Evolutionary conservation across 2,888 invertebrate species (phyloP), one percentile per base, ranked within the genome.

Genomic region (Xiphydria camelus): DNA sequence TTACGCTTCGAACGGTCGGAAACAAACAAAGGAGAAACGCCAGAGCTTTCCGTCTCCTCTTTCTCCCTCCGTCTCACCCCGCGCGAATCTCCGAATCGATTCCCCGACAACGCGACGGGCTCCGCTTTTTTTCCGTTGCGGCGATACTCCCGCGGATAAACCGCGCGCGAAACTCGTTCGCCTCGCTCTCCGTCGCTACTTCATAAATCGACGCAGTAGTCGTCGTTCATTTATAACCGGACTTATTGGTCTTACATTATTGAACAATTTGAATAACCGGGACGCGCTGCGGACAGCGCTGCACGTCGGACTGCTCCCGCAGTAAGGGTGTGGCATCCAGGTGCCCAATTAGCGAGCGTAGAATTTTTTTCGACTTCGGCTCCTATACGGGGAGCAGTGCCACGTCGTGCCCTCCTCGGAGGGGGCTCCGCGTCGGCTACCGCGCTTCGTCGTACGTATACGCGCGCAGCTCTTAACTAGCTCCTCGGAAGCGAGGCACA

Each of bases 261-360:
- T 39, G 38, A 19, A 39, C 17, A 12, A 44, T 44, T 39, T 44
- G 44, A 39, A 44, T 44, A 38, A 29, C 37, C 32, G 36, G 12
- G 36, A 42, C 42, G 21, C n/a, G n/a, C n/a, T 10, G 29, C 31
- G 29, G 41, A 39, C 40, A 47, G 15, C 18, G 34, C 41, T 40
- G 40, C 29, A 34, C n/a, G n/a, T n/a, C n/a, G n/a, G n/a, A n/a
- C n/a, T n/a, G n/a, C n/a, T n/a, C n/a, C n/a, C 41, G 38, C 21
- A 41, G 29, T 29, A 29, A 29, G 54, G 50, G 55, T 55, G 59
- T 53, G 54, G 51, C 52, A 12, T 31, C 32, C 25, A 43, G 47
- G 31, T 52, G 55, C 40, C 55, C 53, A 59, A 58, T 61, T 61
- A 56, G 55, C 45, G 44, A 49, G 43, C 46, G 45, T 43, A 36